Conservation (phyloP, 2,113 vertebrate species). For the Mastomys coucha region DNA sequence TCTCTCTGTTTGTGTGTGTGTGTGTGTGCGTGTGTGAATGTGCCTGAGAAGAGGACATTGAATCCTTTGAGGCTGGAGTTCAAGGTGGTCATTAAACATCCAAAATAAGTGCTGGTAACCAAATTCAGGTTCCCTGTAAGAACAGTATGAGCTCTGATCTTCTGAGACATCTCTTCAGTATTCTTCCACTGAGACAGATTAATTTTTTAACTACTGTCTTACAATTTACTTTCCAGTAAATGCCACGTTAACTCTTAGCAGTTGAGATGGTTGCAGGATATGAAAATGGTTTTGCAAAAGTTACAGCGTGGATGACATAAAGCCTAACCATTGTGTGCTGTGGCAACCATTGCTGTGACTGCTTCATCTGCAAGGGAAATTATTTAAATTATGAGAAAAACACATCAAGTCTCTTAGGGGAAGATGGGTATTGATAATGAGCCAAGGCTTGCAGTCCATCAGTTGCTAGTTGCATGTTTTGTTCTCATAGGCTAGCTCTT, state of each 20-base stretch:
- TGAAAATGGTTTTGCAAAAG: neutral
- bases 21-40: neutral
- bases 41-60: too few relatives aligned
- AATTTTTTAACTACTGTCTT: neutral
- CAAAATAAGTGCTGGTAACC: neutral
- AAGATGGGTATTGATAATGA: constrained; percentile 76
- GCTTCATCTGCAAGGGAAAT: constrained; percentile 64
- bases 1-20: neutral
- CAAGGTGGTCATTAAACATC: neutral
- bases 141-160: neutral
- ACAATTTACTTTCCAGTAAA: neutral
- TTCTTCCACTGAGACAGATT: neutral
- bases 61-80: neutral
- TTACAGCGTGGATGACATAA: neutral
- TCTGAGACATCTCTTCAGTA: neutral
- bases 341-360: constrained; percentile 22
- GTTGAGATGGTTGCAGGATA: neutral
- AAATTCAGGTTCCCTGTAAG: neutral
- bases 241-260: neutral
- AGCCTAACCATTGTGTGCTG: neutral
- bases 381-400: constrained; percentile 63
- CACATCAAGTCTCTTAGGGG: neutral
- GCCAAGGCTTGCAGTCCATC: constrained; percentile 49
- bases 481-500: constrained; percentile 76
- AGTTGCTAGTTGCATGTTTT: constrained; percentile 71